Evolutionary conservation across 23 tunicate species (phyloP).

Genomic region (Halocynthia aurantium): DNA sequence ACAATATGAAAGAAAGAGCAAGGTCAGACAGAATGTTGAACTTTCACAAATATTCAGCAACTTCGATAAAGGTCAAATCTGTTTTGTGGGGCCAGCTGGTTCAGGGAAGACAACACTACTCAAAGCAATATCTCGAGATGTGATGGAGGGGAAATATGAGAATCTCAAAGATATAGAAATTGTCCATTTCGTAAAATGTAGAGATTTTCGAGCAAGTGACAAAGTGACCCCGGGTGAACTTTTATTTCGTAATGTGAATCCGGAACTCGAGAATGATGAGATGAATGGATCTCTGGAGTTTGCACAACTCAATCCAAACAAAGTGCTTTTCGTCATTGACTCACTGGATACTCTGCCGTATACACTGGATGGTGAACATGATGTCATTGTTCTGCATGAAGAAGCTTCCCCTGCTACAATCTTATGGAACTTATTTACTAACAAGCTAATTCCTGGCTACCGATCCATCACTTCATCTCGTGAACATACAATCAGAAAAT

Average conservation of each 20-base stretch:
- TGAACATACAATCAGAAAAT: conserved; percentile 6
- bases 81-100: no score
- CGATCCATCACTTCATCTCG: neutral
- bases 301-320: neutral
- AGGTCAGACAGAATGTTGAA: no score
- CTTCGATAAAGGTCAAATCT: no score
- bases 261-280: neutral
- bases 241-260: neutral
- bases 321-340: conserved; percentile 6
- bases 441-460: neutral
- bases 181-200: neutral
- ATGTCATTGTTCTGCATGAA: neutral
- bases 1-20: no score
- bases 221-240: conserved; percentile 6
- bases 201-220: neutral
- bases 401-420: neutral
- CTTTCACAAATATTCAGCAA: no score
- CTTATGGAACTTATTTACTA: neutral
- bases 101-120: no score
- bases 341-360: conserved; percentile 5
- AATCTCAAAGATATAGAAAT: neutral
- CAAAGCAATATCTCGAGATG: no score
- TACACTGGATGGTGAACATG: neutral
- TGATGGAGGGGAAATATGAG: no score
- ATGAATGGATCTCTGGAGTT: neutral